These are phyloP conservation scores for Lamellibrachia columna DNA, from an alignment of 2,888 invertebrate species.

Conservation along the genomic window DNA sequence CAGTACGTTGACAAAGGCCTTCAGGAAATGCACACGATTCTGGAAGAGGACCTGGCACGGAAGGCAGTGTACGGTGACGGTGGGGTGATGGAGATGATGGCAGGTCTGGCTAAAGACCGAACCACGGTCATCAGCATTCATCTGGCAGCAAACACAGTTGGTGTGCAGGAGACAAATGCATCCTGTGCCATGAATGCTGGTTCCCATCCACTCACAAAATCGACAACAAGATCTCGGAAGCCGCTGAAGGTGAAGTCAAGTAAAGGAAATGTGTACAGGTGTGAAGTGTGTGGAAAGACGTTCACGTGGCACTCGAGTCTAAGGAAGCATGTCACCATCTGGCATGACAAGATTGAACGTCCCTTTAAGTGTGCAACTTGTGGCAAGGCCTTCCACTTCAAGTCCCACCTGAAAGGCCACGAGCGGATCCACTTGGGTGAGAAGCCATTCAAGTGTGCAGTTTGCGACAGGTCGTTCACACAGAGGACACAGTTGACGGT, in stretches of 20 bases:
- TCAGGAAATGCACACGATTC: not conserved
- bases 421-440: not conserved
- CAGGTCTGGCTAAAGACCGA: not conserved
- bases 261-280: not conserved
- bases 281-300: not conserved
- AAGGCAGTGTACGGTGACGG: not conserved
- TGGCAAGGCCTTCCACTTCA: constrained; percentile 1
- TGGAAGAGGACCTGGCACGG: not conserved
- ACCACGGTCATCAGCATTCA: not conserved
- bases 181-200: not conserved
- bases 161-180: not conserved
- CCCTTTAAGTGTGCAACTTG: not conserved
- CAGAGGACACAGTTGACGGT: not conserved
- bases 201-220: not conserved
- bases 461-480: not conserved
- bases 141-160: not conserved
- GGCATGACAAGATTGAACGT: not conserved
- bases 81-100: not conserved
- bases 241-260: not conserved
- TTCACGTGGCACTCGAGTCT: not conserved
- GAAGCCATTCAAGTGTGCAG: not conserved
- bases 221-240: not conserved
- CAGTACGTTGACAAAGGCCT: not conserved
- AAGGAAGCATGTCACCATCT: not conserved
- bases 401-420: constrained; percentile 4